Evolutionary conservation across 2,797 vertebrate genomes (phyloP).

Genomic region (Sylvia borin): DNA sequence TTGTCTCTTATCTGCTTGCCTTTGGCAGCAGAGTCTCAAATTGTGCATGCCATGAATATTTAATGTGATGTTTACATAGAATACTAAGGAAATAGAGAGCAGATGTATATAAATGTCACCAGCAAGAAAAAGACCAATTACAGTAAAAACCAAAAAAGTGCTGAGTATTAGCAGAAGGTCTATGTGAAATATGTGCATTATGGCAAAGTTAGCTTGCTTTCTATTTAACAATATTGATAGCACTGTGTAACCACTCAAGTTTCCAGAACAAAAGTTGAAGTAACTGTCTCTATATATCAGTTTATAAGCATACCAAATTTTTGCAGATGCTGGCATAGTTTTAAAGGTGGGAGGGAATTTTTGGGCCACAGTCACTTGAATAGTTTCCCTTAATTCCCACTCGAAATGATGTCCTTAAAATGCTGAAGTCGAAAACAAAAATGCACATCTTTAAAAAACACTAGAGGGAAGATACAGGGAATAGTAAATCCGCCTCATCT

Average conservation of each 20-base stretch:
- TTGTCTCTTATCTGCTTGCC: conserved; percentile 51
- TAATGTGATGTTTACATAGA: conserved; percentile 64
- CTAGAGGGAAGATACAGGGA: background rate
- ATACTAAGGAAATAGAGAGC: conserved; percentile 57
- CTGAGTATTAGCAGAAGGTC: background rate
- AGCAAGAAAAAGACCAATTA: conserved; percentile 33
- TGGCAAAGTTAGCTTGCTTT: background rate
- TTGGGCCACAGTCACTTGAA: background rate
- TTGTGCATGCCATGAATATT: conserved; percentile 66
- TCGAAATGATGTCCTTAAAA: background rate
- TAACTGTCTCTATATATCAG: background rate
- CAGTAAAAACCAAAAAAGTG: background rate
- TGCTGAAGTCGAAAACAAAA: fast-evolving
- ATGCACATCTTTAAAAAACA: background rate
- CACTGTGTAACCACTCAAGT: background rate
- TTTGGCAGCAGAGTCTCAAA: conserved; percentile 43
- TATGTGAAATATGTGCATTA: background rate
- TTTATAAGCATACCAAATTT: background rate
- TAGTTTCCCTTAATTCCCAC: background rate
- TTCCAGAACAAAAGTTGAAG: background rate
- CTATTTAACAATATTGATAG: background rate
- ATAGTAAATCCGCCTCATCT: background rate
- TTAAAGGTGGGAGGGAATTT: background rate
- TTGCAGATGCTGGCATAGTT: background rate
- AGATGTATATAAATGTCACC: conserved; percentile 54